Evolutionary conservation across 2,113 vertebrate genomes (phyloP), one percentile per base, ranked within the genome.

Genomic region (Eurypyga helias): DNA sequence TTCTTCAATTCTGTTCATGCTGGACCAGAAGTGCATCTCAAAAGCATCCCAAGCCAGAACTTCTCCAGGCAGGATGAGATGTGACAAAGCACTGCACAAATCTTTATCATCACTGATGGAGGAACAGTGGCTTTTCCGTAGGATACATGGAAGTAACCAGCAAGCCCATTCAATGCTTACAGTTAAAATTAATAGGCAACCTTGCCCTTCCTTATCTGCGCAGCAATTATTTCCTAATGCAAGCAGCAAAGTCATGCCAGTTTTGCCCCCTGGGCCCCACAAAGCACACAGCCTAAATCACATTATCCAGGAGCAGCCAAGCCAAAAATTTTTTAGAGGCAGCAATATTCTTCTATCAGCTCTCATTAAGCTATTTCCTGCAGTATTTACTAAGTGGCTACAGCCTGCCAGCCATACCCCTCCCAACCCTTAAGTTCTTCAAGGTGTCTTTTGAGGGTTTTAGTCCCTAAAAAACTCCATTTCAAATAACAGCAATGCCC

Each of bases 281-380:
- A 3, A 79, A 88, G 36, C 81, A 79, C 77, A 71, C 76, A 71
- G 82, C 20, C 46, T 78, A 93, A 97, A 86, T 86, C 89, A 90
- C 87, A 73, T 94, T 92, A 95, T 85, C 71, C 13, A 0, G 38
- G 65, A 94, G 66, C 66, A 89, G 73, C 81, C 89, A 93, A 89
- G 88, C 90, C 91, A 96, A 95, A 83, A 80, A 41, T 3, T 45
- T 85, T 95, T 90, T 15, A 69, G 78, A 72, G 48, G 77, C 54
- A 62, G 62, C 87, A 62, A 96, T 94, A 94, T 69, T 83, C 62
- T 65, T 85, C 33, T 94, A 96, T 93, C 95, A 96, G 91, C 87
- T 80, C 84, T 90, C 92, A 89, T 95, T 93, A 96, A 96, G 89
- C 79, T 82, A 96, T 97, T 97, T 97, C 96, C 96, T 95, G 88